Evolutionary conservation across 2,113 vertebrate species (phyloP).

Genomic region (Plecotus auritus): DNA sequence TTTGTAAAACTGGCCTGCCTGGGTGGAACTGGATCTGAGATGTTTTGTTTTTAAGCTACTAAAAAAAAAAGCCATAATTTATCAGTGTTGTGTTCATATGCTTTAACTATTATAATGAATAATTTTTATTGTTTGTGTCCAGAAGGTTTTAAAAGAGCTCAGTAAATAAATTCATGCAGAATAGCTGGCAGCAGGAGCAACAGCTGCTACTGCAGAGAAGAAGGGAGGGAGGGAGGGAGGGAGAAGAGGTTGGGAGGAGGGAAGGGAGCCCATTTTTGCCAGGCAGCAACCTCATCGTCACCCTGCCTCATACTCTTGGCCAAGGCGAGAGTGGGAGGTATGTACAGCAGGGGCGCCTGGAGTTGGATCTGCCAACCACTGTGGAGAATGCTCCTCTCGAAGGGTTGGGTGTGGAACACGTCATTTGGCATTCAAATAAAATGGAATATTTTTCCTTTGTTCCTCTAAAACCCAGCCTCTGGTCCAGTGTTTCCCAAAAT

Average conservation of each 20-base stretch:
- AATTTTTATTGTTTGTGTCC: conserved; percentile 31
- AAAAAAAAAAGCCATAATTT: conserved; percentile 30
- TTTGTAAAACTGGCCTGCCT: not conserved
- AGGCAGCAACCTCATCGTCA: not conserved
- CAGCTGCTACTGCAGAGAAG: not conserved
- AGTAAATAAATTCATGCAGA: conserved; percentile 47
- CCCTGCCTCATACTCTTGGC: not conserved
- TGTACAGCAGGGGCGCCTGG: not conserved
- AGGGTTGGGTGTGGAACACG: not conserved
- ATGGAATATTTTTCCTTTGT: conserved; percentile 10
- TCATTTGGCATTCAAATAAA: not conserved
- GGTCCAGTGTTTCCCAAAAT: conserved; percentile 4
- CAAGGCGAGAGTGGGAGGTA: not conserved
- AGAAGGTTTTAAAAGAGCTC: conserved; percentile 35
- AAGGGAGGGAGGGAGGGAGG: not conserved
- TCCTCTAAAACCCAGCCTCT: not conserved
- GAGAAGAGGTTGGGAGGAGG: not conserved
- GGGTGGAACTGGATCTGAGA: not conserved
- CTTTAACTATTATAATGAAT: not conserved
- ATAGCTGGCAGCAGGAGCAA: not conserved
- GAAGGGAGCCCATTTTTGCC: not conserved
- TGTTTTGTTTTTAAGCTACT: not conserved
- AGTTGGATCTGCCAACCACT: not conserved
- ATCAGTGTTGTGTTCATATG: not conserved
- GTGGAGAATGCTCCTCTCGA: not conserved